Evolutionary conservation across 2,113 vertebrate genomes (phyloP), one percentile per base, ranked within the genome.

Genomic region (Cyphomyrus discorhynchus): DNA sequence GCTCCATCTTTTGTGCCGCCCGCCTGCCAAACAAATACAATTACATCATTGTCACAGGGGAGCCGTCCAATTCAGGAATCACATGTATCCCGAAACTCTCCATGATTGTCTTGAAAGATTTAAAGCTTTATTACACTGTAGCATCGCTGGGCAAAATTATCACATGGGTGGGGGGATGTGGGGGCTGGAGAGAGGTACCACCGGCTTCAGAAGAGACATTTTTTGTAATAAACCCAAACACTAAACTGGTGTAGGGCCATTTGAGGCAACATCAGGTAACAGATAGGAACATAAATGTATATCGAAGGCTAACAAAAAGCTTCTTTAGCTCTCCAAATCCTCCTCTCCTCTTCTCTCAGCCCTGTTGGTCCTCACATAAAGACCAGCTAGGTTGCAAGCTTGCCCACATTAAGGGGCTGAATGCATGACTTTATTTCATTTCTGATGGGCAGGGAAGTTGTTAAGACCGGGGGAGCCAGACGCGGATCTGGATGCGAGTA

Each of bases 31-130:
- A 86, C 88, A 5, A 74, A 42, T 6, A 66, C 53, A 88, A 46
- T 91, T 52, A 89, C 90, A 87, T 92, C 70, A 84, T 56, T 80
- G 58, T 89, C 87, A 89, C 89, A 53, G 31, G 85, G 85, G 77
- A 92, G 66, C 56, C 39, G 15, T 90, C 31, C 49, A 70, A 82
- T 90, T 90, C 91, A 89, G 87, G 87, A 91, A 88, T 56, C 87
- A 89, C 39, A 52, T 90, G 46, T 86, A 58, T 86, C 49, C 17
- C 5, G 15, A 89, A 80, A 89, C n/a, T 83, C 74, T 39, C 49
- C 66, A 45, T 62, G 62, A 77, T 50, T 88, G 82, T 89, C 86
- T 89, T 91, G 8, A 91, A 90, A 89, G 50, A 89, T 91, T 89
- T 53, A 90, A 49, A 3, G 31, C 24, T 27, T 86, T 47, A 13